These are phyloP conservation scores for Octonoba sinensis DNA, from an alignment of 2,888 invertebrate species.

Conservation along the genomic window DNA sequence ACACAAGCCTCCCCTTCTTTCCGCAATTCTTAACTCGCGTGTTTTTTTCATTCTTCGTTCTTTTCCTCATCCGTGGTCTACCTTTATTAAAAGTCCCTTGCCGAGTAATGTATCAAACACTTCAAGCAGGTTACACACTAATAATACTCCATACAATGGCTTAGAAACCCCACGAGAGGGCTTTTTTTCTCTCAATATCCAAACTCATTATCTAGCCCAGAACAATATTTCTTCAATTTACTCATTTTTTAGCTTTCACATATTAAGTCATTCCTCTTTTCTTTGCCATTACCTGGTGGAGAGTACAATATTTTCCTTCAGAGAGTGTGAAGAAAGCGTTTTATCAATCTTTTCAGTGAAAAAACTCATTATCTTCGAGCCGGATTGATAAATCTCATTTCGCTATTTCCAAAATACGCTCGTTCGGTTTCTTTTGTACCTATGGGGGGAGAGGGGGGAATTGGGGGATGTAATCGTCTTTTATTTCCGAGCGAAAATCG, in stretches of 20 bases:
- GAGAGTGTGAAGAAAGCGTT: conserved; percentile 13
- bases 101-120: conserved; percentile 59
- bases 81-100: conserved; percentile 61
- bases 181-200: conserved; percentile 16
- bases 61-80: conserved; percentile 28
- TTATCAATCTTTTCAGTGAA: conserved; percentile 19
- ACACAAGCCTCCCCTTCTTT: too few species aligned
- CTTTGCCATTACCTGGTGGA: conserved; percentile 7
- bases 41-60: conserved; percentile 43
- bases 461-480: too few species aligned
- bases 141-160: conserved; percentile 50
- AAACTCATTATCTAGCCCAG: conserved; percentile 53
- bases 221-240: conserved; percentile 58
- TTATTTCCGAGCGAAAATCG: too few species aligned
- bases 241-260: conserved; percentile 20
- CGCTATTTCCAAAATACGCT: background rate
- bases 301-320: conserved; percentile 13
- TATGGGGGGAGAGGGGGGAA: too few species aligned
- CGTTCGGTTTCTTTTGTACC: conserved; percentile 6
- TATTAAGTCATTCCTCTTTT: conserved; percentile 3
- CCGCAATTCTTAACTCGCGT: background rate
- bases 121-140: conserved; percentile 46
- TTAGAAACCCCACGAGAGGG: background rate
- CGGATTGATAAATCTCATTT: conserved; percentile 17
- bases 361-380: conserved; percentile 17